Evolutionary conservation across 2,113 vertebrate species (phyloP).

Genomic region (Sitta europaea): DNA sequence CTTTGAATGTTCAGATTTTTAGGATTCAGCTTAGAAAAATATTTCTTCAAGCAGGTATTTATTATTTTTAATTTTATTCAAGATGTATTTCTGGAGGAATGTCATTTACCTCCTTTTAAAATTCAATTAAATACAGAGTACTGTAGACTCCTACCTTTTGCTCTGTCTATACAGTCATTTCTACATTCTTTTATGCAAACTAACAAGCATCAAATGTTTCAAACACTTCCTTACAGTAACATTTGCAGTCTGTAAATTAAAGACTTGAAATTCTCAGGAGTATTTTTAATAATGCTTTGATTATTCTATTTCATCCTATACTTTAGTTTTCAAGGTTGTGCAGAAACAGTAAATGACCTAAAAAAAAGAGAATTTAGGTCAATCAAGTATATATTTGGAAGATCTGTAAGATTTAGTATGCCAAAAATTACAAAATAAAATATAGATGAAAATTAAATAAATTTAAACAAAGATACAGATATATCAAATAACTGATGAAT

Average conservation of each 20-base stretch:
- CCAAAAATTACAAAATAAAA: background rate
- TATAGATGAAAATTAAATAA: background rate
- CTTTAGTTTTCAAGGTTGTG: slow-evolving; percentile 29
- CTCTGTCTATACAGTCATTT: background rate
- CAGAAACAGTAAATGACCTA: background rate
- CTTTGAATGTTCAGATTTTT: background rate
- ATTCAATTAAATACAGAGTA: background rate
- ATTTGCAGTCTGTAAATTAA: background rate
- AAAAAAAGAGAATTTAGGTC: slow-evolving; percentile 22
- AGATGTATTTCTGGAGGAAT: background rate
- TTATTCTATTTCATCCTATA: slow-evolving; percentile 8
- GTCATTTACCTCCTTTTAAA: background rate
- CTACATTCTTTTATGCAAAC: background rate
- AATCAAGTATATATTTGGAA: background rate
- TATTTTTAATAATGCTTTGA: slow-evolving; percentile 10
- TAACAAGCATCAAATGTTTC: background rate
- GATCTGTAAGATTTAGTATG: background rate
- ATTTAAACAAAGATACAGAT: background rate
- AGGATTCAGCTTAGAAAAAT: background rate
- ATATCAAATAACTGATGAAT: background rate
- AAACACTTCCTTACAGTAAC: background rate
- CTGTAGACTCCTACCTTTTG: background rate
- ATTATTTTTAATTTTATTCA: background rate
- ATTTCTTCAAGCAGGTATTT: background rate
- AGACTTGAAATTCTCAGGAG: slow-evolving; percentile 11